These are phyloP conservation scores for Lepus timidus DNA, from an alignment of 2,113 vertebrate species.

Conservation along the genomic window DNA sequence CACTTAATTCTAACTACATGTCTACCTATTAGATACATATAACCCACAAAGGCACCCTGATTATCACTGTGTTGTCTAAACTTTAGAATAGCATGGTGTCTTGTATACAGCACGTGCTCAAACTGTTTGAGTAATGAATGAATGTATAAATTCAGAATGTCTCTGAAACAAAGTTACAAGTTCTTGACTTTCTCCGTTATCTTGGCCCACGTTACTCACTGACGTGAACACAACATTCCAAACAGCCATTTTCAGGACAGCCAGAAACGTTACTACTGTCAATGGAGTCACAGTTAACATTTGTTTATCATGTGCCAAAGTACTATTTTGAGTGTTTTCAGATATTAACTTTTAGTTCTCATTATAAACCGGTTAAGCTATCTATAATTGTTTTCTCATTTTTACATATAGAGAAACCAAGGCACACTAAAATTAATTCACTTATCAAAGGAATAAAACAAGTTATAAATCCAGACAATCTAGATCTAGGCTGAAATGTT, in stretches of 20 bases:
- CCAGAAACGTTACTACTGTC: neutral
- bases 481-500: neutral
- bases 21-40: neutral
- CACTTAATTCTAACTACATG: neutral
- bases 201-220: constrained; percentile 13
- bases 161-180: constrained; percentile 47
- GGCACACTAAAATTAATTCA: constrained; percentile 5
- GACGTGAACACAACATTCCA: constrained; percentile 29
- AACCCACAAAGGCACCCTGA: neutral
- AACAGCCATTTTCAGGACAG: constrained; percentile 32
- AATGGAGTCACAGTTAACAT: neutral
- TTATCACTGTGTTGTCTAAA: neutral
- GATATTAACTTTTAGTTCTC: constrained; percentile 45
- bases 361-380: neutral
- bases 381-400: neutral
- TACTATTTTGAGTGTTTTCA: neutral
- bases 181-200: constrained; percentile 30
- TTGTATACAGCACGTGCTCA: neutral
- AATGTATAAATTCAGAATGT: constrained; percentile 7
- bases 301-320: neutral
- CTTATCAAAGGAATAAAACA: constrained; percentile 50
- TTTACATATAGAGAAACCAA: constrained; percentile 32
- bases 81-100: neutral
- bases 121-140: constrained; percentile 9
- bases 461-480: constrained; percentile 5